Evolutionary conservation across 2,888 invertebrate species (phyloP).

Genomic region (Fissipunctia ypsillon): DNA sequence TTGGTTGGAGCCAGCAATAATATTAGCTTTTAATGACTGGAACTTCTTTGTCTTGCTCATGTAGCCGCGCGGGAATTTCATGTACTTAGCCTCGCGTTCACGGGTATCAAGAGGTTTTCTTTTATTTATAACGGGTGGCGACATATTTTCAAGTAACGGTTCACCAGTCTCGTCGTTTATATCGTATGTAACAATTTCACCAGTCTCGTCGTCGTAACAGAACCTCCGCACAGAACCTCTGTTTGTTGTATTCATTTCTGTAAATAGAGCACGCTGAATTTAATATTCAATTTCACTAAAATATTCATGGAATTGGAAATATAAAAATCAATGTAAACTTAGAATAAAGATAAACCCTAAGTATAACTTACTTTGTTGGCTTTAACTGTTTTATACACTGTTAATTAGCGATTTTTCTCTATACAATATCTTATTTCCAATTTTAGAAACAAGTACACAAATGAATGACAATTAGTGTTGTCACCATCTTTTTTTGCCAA

Average conservation of each 20-base stretch:
- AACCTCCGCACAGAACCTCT: conserved; percentile 69
- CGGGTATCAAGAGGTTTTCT: conserved; percentile 27
- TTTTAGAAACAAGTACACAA: conserved; percentile 17
- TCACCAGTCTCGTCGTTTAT: conserved; percentile 90
- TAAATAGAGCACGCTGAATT: conserved; percentile 53
- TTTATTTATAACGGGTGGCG: conserved; percentile 40
- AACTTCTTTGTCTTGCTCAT: conserved; percentile 81
- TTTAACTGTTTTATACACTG: background rate
- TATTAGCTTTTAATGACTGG: conserved; percentile 80
- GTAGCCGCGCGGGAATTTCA: conserved; percentile 77
- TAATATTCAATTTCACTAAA: conserved; percentile 29
- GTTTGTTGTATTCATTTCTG: conserved; percentile 59
- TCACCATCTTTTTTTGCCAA: background rate
- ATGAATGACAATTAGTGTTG: conserved; percentile 1
- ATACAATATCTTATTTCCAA: no score
- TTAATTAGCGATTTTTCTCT: background rate
- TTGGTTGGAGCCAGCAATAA: conserved; percentile 81
- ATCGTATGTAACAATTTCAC: conserved; percentile 84
- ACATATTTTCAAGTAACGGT: conserved; percentile 67
- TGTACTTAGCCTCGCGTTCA: conserved; percentile 61
- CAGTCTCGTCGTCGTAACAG: conserved; percentile 88
- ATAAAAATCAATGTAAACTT: conserved; percentile 8
- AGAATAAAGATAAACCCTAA: background rate
- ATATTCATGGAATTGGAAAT: conserved; percentile 39
- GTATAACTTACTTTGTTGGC: conserved; percentile 19